These are phyloP conservation scores for Schizopygopsis pylzovi DNA, from an alignment of 2,797 vertebrate species.

Conservation along the genomic window DNA sequence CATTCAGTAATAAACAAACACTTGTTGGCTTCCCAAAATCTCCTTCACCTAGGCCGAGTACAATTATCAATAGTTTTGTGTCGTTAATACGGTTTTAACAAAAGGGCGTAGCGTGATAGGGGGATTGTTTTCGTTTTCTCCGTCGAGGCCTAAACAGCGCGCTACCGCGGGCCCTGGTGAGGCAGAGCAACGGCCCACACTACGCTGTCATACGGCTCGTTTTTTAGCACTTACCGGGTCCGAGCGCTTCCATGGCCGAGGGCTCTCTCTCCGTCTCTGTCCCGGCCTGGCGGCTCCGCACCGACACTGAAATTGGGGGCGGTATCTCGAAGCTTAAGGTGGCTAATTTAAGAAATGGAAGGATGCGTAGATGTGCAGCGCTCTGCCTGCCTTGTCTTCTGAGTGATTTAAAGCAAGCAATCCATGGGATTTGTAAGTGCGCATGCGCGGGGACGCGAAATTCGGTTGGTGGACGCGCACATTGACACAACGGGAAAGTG, in stretches of 20 bases:
- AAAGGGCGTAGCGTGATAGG: neutral
- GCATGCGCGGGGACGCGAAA: slow-evolving; percentile 73
- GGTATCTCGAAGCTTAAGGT: slow-evolving; percentile 86
- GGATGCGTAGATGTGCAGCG: slow-evolving; percentile 67
- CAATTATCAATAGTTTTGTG: neutral
- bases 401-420: slow-evolving; percentile 72
- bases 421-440: slow-evolving; percentile 74
- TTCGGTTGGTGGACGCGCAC: slow-evolving; percentile 54
- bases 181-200: slow-evolving; percentile 66
- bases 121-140: slow-evolving; percentile 69
- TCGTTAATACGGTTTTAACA: neutral
- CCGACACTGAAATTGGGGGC: slow-evolving; percentile 89
- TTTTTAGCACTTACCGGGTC: slow-evolving; percentile 89
- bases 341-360: slow-evolving; percentile 82
- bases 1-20: slow-evolving; percentile 24
- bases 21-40: slow-evolving; percentile 38
- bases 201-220: slow-evolving; percentile 61
- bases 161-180: slow-evolving; percentile 77
- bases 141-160: slow-evolving; percentile 75
- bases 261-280: slow-evolving; percentile 90
- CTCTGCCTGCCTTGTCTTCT: slow-evolving; percentile 70
- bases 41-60: fast-evolving
- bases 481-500: neutral
- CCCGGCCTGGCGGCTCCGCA: slow-evolving; percentile 90
- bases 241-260: slow-evolving; percentile 97